Conservation (phyloP, 2,113 vertebrate species). For the Clarias batrachus region DNA sequence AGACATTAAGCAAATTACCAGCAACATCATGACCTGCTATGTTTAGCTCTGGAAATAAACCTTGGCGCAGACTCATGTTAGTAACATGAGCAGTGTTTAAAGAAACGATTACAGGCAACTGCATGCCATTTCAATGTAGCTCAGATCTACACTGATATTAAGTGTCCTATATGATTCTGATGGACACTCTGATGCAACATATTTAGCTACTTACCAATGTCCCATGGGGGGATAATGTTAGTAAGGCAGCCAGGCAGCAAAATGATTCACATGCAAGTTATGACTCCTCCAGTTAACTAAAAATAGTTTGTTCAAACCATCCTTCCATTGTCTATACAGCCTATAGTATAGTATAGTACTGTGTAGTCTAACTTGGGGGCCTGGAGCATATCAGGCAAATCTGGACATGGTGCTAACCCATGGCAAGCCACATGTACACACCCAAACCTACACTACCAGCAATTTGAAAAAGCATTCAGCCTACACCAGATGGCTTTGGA, state of each 20-base stretch:
- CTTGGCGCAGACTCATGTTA: not conserved
- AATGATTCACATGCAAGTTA: not conserved
- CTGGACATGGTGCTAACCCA: no score
- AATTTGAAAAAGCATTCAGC: no score
- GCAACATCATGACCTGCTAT: not conserved
- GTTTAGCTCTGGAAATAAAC: not conserved
- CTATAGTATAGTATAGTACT: no score
- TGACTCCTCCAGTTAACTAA: not conserved
- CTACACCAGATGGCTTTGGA: no score
- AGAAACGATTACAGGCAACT: not conserved
- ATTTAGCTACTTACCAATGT: not conserved
- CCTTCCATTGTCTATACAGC: no score
- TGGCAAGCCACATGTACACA: no score
- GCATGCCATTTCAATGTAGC: not conserved
- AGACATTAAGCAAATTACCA: not conserved
- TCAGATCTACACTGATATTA: not conserved
- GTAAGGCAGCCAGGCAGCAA: not conserved
- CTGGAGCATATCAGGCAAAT: no score
- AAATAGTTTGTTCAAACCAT: not conserved
- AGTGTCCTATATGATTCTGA: not conserved
- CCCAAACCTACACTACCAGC: no score
- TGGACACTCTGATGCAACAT: not conserved
- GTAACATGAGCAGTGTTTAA: not conserved
- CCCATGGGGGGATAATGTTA: not conserved
- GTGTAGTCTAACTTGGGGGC: no score